Evolutionary conservation across 2,113 vertebrate species (phyloP).

Genomic region (Chloropsis hardwickii): DNA sequence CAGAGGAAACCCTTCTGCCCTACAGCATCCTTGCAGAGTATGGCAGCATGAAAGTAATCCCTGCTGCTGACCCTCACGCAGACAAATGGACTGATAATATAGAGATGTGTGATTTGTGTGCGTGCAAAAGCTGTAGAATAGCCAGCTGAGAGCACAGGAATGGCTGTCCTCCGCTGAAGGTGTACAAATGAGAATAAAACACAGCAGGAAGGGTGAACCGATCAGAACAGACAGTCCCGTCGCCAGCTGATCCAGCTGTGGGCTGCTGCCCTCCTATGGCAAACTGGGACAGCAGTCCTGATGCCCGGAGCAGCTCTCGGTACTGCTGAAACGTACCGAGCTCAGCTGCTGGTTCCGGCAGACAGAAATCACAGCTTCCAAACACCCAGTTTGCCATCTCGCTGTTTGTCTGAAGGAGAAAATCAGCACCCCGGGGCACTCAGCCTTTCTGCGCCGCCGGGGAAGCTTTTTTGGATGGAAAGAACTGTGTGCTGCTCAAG

Average conservation of each 20-base stretch:
- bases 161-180: background rate
- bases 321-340: background rate
- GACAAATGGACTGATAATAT: background rate
- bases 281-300: background rate
- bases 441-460: background rate
- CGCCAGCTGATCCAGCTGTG: background rate
- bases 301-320: background rate
- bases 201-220: background rate
- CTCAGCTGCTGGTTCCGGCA: background rate
- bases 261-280: conserved; percentile 9
- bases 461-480: background rate
- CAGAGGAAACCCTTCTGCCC: background rate
- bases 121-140: background rate
- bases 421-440: background rate
- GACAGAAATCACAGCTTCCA: background rate
- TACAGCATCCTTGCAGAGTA: background rate
- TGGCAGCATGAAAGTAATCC: background rate
- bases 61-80: background rate
- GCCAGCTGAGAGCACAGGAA: too few relatives aligned
- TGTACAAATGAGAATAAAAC: background rate
- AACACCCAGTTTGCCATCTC: background rate
- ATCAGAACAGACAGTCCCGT: background rate
- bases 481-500: background rate
- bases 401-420: background rate
- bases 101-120: background rate